Percentiles rank a stretch among this genome's conserved stretches.
phyloP scores from a whole-genome alignment of 1,140 invertebrate species.

The Argopecten irradians region DNA sequence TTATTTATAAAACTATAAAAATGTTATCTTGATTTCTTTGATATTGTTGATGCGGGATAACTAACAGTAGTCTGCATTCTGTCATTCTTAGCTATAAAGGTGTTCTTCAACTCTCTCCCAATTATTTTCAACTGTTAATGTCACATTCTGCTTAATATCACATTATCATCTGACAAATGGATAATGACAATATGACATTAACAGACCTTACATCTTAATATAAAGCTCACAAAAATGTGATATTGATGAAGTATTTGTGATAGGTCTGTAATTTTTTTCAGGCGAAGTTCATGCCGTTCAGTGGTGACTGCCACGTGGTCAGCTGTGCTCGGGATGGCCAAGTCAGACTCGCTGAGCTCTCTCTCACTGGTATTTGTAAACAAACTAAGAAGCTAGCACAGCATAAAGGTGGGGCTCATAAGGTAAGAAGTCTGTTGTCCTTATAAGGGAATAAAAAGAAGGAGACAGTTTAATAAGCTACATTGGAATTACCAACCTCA shows the following conservation, averaged over 20 bases:
- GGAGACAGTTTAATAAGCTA: no score
- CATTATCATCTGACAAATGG: no score
- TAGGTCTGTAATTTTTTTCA: slow-evolving; percentile 63
- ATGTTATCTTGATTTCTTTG: no score
- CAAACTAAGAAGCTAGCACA: slow-evolving; percentile 82
- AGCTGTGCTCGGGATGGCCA: slow-evolving; percentile 93
- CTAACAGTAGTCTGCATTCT: no score
- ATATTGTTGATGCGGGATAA: no score
- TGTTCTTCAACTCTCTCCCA: background rate
- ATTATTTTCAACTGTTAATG: background rate
- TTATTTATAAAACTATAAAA: no score
- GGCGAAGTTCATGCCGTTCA: slow-evolving; percentile 83
- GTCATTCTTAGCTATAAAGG: background rate
- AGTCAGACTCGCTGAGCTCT: slow-evolving; percentile 82
- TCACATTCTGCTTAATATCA: background rate
- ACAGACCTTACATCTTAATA: background rate
- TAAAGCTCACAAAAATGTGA: background rate
- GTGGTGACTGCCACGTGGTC: slow-evolving; percentile 88
- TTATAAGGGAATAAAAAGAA: no score
- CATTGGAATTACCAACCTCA: no score
- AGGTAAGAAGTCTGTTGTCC: slow-evolving; percentile 67
- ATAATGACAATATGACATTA: background rate
- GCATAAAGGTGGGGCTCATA: slow-evolving; percentile 87
- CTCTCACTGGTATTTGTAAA: slow-evolving; percentile 78
- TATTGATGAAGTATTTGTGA: background rate